Base-by-base conservation (phyloP, 2,888 invertebrate genomes). In the Hedya salicella region DNA sequence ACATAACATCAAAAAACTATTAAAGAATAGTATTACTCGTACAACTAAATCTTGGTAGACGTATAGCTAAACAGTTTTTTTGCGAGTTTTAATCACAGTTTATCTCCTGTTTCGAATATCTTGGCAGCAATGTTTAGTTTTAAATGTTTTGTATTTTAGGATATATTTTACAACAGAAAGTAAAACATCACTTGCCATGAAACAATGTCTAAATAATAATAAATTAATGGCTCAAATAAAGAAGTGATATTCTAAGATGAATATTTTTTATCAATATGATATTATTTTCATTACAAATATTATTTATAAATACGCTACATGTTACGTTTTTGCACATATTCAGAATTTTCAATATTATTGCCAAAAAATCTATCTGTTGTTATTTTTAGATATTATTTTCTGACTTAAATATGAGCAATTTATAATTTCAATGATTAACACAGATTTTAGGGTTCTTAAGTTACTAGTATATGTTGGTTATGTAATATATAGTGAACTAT, bases 221-320 rank as follows among this genome's bases (percentile, higher is more conserved):
- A 40, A 39, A 46, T 52, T 17, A 39, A 73, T 69, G 71, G 74
- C 75, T 74, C 74, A 77, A 76, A 73, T 68, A 68, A 52, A 60
- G 68, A 71, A 76, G 74, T 77, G 76, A 76, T 77, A 75, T 75
- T 75, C 63, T 65, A 67, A 66, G 48, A 70, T 69, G 69, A 67
- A 69, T 67, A 67, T 68, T 61, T n/a, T 70, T 52, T 67, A 65
- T 70, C 65, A 64, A 21, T 54, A 68, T 71, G 68, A 56, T 68
- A 52, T 67, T 71, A 64, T 65, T 68, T 72, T 69, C 71, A 70
- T 69, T 66, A 62, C 54, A 63, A 60, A 66, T 62, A 54, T 64
- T 69, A 62, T 64, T 53, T 68, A 68, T 60, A 40, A 25, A 62
- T 65, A 56, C 42, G 44, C 6, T 59, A 30, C 19, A 59, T 39